Base-by-base conservation (phyloP, 92 coral and sea anemone genomes). In the Paramuricea clavata region DNA sequence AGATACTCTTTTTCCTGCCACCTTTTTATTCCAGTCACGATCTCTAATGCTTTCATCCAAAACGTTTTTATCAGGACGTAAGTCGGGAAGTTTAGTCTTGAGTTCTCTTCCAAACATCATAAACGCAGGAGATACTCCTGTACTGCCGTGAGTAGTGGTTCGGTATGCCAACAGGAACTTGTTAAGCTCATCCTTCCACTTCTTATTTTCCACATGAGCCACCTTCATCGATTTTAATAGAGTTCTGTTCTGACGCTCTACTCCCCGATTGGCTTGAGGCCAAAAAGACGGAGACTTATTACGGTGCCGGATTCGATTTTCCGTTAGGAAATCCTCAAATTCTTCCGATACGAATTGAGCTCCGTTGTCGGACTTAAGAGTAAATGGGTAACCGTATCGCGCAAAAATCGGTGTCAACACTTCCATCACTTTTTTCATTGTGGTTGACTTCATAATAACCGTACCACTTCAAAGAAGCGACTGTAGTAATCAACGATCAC, bases 161-260 rank as follows among this genome's bases (percentile, higher is more conserved):
- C 91, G 69, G 49, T 87, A 76, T 68, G 92, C 86, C n/a, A 82
- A 30, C 17, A 87, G 77, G 49, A 74, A 87, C 41, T 81, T 82
- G 32, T 23, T 64, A 4, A 87, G 75, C 61, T 80, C 87, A 3
- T 81, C 78, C 21, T n/a, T 42, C 86, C 85, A 74, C 39, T 61
- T 68, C 86, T 87, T 87, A 34, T 87, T 90, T 77, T 90, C 88
- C 33, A 68, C 85, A 19, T 49, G 79, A 32, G 91, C 93, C 33
- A 80, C 67, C 22, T 56, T 87, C 17, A 87, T 33, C 26, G 77
- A 64, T 64, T 88, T 88, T 12, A 83, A 74, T 15, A 78, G 9
- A 33, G 74, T 75, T 36, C 83, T 25, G 44, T 64, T 22, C 73
- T 82, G 85, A 6, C 64, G 32, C 41, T 81, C 87, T 72, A 52